Conservation (phyloP, 2,797 vertebrate species). For the Enteromius viviparus region DNA sequence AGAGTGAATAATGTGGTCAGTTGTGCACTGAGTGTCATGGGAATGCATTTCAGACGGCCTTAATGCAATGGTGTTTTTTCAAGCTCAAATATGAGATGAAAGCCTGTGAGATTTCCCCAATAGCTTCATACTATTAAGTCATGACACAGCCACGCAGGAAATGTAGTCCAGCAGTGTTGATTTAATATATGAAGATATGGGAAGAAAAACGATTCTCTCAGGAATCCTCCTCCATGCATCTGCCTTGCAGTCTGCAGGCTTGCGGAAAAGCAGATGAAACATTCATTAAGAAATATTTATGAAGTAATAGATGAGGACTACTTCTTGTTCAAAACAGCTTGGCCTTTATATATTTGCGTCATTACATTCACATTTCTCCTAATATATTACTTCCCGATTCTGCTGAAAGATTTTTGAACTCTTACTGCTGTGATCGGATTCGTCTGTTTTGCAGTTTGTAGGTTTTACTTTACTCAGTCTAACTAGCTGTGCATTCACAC, state of each 20-base stretch:
- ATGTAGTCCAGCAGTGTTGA: not conserved
- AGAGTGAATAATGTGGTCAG: not conserved
- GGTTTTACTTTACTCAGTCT: not conserved
- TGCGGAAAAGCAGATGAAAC: not conserved
- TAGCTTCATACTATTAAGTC: conserved; percentile 13
- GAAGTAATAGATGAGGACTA: not conserved
- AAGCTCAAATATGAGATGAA: not conserved
- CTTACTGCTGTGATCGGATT: not conserved
- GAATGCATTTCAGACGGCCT: not conserved
- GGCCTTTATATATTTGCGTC: not conserved
- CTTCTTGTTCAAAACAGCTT: not conserved
- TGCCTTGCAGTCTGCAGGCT: not conserved
- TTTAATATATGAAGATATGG: conserved; percentile 25
- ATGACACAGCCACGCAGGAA: not conserved
- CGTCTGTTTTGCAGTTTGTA: not conserved
- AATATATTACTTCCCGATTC: conserved; percentile 18
- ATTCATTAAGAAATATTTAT: conserved; percentile 28
- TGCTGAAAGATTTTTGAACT: not conserved
- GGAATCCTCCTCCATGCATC: conserved; percentile 23
- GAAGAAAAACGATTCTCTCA: not conserved
- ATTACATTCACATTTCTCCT: conserved; percentile 17
- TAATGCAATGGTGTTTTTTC: not conserved
- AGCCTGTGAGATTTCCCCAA: conserved; percentile 7
- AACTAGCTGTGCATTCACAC: not conserved
- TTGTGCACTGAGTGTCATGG: not conserved